phyloP scores from a whole-genome alignment of 2,888 invertebrate species.

The Scrobipalpa atriplicella region DNA sequence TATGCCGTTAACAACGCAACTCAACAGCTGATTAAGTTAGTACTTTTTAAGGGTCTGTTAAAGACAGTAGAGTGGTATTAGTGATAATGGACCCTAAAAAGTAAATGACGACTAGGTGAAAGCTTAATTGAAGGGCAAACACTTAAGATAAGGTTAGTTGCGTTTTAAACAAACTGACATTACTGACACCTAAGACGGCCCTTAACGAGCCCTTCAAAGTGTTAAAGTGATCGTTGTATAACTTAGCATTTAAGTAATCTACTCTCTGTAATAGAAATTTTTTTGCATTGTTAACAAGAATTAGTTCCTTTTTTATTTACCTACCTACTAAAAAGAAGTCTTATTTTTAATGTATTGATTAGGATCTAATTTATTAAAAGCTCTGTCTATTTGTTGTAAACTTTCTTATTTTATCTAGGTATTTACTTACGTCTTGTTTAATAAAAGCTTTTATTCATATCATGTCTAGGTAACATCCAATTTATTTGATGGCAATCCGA shows the following conservation, averaged over 20 bases:
- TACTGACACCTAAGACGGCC: background rate
- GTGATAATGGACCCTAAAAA: constrained; percentile 1
- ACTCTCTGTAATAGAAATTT: background rate
- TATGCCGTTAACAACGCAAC: background rate
- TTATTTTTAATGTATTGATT: too few relatives aligned
- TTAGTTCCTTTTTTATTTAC: too few relatives aligned
- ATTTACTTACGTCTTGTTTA: too few relatives aligned
- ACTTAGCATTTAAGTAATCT: background rate
- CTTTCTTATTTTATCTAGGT: too few relatives aligned
- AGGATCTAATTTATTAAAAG: too few relatives aligned
- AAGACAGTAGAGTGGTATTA: background rate
- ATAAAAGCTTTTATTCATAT: too few relatives aligned
- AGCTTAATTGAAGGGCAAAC: constrained; percentile 19
- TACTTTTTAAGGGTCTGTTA: background rate
- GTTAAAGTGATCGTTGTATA: background rate
- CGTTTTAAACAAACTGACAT: constrained; percentile 6
- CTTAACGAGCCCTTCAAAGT: background rate
- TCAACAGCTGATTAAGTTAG: background rate
- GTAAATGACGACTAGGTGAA: constrained; percentile 5
- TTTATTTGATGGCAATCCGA: too few relatives aligned
- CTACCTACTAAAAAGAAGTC: too few relatives aligned
- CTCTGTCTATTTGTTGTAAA: too few relatives aligned
- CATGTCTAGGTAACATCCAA: too few relatives aligned
- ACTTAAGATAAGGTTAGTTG: constrained; percentile 7
- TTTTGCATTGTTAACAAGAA: background rate